Evolutionary conservation across 2,113 vertebrate species (phyloP).

Genomic region (Ameiurus melas): DNA sequence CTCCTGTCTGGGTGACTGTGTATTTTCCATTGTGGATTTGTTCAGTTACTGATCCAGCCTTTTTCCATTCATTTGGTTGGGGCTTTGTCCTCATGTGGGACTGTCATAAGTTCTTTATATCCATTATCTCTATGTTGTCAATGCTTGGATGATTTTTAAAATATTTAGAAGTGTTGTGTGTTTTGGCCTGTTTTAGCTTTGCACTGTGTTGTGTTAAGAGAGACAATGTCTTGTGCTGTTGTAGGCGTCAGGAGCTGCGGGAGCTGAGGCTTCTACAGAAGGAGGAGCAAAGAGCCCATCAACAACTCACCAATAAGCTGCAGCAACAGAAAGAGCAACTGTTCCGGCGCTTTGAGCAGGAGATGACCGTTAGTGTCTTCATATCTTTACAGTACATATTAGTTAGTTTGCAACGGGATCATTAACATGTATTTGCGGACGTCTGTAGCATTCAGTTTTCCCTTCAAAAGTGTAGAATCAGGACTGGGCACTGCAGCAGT

Average conservation of each 20-base stretch:
- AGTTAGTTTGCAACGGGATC: background rate
- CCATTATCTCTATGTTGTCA: background rate
- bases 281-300: constrained; percentile 94
- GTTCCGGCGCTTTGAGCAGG: constrained; percentile 93
- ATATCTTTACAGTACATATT: background rate
- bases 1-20: background rate
- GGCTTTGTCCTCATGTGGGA: background rate
- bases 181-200: background rate
- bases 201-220: background rate
- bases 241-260: constrained; percentile 91
- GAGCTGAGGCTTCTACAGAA: constrained; percentile 94
- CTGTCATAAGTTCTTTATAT: background rate
- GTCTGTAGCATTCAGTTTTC: background rate
- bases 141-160: background rate
- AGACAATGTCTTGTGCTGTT: background rate
- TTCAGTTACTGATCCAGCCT: background rate
- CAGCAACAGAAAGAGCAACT: constrained; percentile 93
- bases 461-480: background rate
- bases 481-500: background rate
- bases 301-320: constrained; percentile 93
- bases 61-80: background rate
- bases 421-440: background rate
- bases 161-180: background rate
- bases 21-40: background rate
- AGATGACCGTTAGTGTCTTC: constrained; percentile 83